Conservation (phyloP, 1,140 invertebrate genomes). For the Yoshiicerus persimilis region DNA sequence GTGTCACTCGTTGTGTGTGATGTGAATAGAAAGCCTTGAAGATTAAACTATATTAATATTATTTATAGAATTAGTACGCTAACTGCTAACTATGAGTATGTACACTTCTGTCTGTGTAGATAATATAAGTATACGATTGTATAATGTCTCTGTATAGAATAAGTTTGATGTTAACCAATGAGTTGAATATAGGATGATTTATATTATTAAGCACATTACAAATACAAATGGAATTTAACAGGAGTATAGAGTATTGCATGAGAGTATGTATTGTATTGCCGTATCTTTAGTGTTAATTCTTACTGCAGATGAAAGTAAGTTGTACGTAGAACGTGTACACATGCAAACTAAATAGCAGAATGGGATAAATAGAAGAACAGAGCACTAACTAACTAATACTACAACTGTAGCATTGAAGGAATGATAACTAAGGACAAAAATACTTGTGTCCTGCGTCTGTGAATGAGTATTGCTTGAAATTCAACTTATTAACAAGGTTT, state of each 20-base stretch:
- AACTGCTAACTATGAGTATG: no score
- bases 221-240: no score
- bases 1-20: background rate
- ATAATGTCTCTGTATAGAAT: no score
- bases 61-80: background rate
- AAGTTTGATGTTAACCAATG: no score
- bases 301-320: background rate
- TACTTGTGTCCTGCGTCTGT: background rate
- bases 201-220: no score
- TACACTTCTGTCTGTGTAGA: no score
- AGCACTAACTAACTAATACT: background rate
- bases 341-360: background rate
- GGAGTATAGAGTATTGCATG: no score
- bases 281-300: no score
- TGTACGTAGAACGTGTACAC: background rate
- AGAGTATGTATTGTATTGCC: no score
- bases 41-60: background rate
- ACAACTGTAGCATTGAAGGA: background rate
- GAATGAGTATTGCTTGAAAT: background rate
- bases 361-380: background rate
- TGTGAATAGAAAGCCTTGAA: background rate
- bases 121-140: no score
- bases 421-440: background rate
- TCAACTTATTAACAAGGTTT: background rate
- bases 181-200: no score